A percentile compares a stretch with the other conserved stretches of the same genome.
phyloP scores from a whole-genome alignment of 2,797 vertebrate genomes.

The Tachyglossus aculeatus region DNA sequence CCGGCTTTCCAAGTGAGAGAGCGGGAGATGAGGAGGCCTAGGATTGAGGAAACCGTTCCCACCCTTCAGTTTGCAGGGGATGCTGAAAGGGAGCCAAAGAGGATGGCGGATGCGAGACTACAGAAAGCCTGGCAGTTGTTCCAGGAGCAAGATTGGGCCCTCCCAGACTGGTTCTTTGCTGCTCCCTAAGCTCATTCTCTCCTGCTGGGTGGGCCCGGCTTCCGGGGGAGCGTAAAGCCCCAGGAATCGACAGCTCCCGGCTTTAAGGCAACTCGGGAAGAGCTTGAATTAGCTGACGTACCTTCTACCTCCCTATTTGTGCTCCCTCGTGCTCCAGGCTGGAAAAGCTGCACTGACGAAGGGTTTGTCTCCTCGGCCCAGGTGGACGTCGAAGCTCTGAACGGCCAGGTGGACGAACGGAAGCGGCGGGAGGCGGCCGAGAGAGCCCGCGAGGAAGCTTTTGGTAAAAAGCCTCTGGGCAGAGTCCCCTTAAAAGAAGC shows the following conservation, averaged over 20 bases:
- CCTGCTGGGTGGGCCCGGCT: not conserved
- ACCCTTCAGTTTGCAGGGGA: too few relatives aligned
- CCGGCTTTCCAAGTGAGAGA: not conserved
- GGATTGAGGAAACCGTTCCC: too few relatives aligned
- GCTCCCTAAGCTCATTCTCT: not conserved
- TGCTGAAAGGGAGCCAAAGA: too few relatives aligned
- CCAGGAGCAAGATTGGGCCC: not conserved
- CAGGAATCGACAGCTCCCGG: too few relatives aligned
- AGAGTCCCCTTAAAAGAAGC: not conserved
- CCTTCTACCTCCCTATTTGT: not conserved
- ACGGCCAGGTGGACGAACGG: constrained; percentile 57
- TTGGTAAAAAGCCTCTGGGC: constrained; percentile 44
- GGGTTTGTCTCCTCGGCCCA: constrained; percentile 31
- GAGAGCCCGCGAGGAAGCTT: constrained; percentile 44
- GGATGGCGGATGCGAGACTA: too few relatives aligned
- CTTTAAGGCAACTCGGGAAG: not conserved
- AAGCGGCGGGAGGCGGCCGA: constrained; percentile 46
- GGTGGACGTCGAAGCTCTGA: constrained; percentile 62
- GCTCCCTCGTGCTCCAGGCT: not conserved
- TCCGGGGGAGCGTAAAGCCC: not conserved
- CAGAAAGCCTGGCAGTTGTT: not conserved
- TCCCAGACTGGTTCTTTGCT: not conserved
- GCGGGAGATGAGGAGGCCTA: too few relatives aligned
- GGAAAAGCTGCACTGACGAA: not conserved
- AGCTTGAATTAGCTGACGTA: not conserved